These are phyloP conservation scores for Odontomyia ornata DNA, from an alignment of 2,888 invertebrate genomes.

Conservation along the genomic window DNA sequence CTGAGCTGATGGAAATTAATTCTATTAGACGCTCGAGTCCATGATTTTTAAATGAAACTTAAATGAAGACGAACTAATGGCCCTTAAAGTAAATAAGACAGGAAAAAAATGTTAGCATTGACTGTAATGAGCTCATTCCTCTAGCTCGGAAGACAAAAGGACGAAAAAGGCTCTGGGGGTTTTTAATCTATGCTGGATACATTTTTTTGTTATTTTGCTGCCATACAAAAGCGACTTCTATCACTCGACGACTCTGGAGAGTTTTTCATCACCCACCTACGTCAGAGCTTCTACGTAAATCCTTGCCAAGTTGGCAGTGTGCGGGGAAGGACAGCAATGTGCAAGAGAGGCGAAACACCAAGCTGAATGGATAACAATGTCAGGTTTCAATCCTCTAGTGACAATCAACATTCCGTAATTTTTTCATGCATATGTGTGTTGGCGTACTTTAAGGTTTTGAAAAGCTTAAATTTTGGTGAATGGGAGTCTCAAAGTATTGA, in stretches of 20 bases:
- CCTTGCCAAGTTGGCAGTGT: background rate
- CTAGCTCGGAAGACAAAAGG: constrained; percentile 27
- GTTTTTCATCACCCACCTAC: constrained; percentile 12
- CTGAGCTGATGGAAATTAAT: background rate
- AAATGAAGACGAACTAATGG: background rate
- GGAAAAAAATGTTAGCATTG: constrained; percentile 29
- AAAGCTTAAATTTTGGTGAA: no score
- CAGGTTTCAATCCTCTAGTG: background rate
- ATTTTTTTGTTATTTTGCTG: constrained; percentile 31
- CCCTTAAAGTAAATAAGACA: background rate
- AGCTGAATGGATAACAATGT: background rate
- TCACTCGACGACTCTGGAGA: constrained; percentile 23
- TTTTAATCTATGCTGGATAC: constrained; percentile 48
- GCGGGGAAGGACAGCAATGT: background rate
- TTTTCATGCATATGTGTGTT: background rate
- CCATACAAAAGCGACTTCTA: constrained; percentile 30
- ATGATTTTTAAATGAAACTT: background rate
- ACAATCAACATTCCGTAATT: background rate
- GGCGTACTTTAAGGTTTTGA: no score
- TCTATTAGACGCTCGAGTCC: background rate
- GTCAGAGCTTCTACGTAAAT: background rate
- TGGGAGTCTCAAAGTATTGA: no score
- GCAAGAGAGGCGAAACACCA: background rate
- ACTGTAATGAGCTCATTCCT: constrained; percentile 37
- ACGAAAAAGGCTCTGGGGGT: constrained; percentile 49